Conservation (phyloP, 2,888 invertebrate genomes). For the Melipona bicolor region DNA sequence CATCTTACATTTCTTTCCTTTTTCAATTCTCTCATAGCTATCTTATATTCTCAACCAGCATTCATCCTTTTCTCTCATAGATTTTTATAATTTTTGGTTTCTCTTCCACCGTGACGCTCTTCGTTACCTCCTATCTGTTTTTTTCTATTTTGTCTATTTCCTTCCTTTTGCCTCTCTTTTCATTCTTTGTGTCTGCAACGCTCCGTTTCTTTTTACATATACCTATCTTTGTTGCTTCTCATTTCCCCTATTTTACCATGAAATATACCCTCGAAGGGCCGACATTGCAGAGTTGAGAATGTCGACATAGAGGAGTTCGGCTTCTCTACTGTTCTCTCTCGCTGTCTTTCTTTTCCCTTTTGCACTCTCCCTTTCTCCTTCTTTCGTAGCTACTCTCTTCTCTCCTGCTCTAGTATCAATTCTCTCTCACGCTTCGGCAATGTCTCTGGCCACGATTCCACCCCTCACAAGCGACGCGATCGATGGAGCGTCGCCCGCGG, state of each 20-base stretch:
- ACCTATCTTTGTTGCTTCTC: conserved; percentile 13
- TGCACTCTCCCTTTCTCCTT: background rate
- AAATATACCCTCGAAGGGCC: conserved; percentile 51
- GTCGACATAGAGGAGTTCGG: conserved; percentile 42
- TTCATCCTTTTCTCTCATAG: background rate
- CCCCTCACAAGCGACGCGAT: conserved; percentile 77
- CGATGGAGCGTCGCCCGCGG: conserved; percentile 83
- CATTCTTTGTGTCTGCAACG: conserved; percentile 22
- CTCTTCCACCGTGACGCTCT: conserved; percentile 1
- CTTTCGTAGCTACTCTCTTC: background rate
- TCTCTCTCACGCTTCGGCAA: conserved; percentile 46
- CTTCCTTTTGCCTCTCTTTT: background rate
- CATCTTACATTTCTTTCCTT: background rate
- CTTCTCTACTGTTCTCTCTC: conserved; percentile 13
- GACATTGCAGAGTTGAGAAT: conserved; percentile 34
- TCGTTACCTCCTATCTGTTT: conserved; percentile 4
- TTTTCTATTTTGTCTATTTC: conserved; percentile 30
- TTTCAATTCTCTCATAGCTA: conserved; percentile 2
- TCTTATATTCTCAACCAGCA: conserved; percentile 15
- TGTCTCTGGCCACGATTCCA: conserved; percentile 65
- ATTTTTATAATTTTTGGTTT: background rate
- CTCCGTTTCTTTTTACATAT: conserved; percentile 21
- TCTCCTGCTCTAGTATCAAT: background rate
- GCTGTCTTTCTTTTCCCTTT: background rate
- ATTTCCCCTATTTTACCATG: conserved; percentile 35